Percentiles rank a stretch among this genome's conserved stretches.
phyloP scores from a whole-genome alignment of 37 sponge, comb jelly and placozoan genomes.

The Mnemiopsis leidyi region DNA sequence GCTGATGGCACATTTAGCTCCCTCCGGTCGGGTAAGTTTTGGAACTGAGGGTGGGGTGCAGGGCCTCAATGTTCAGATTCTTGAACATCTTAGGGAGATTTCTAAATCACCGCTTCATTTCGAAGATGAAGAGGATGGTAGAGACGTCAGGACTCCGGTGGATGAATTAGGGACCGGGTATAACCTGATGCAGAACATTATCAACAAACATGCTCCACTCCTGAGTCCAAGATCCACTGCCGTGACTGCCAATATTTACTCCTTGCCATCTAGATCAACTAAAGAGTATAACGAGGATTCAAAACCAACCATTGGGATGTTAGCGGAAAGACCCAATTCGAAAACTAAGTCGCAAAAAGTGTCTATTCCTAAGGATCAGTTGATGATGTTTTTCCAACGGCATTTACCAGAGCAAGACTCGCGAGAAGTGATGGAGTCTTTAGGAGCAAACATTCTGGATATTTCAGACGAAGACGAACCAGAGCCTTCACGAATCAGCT shows the following conservation, averaged over 20 bases:
- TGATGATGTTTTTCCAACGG: conserved; percentile 16
- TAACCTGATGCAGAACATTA: not conserved
- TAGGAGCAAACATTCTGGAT: not conserved
- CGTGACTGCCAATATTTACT: not conserved
- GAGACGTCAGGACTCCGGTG: not conserved
- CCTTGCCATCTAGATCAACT: not conserved
- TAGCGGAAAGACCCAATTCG: not conserved
- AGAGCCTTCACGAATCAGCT: not conserved
- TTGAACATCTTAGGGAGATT: not conserved
- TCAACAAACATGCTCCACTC: not conserved
- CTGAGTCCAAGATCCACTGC: not conserved
- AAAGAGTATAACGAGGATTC: too few relatives aligned
- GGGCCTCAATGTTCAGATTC: not conserved
- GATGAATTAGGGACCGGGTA: too few relatives aligned
- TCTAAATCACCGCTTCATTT: conserved; percentile 44
- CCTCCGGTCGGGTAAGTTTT: not conserved
- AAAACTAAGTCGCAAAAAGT: not conserved
- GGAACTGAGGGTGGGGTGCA: not conserved
- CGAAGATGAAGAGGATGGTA: not conserved
- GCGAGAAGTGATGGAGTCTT: not conserved
- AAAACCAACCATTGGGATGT: not conserved
- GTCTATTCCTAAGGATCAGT: conserved; percentile 3
- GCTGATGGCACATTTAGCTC: not conserved
- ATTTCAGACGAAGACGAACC: not conserved
- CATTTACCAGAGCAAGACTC: not conserved